Base-by-base conservation (phyloP, 1,140 invertebrate species). In the silkworm (Bombyx mori) region DNA sequence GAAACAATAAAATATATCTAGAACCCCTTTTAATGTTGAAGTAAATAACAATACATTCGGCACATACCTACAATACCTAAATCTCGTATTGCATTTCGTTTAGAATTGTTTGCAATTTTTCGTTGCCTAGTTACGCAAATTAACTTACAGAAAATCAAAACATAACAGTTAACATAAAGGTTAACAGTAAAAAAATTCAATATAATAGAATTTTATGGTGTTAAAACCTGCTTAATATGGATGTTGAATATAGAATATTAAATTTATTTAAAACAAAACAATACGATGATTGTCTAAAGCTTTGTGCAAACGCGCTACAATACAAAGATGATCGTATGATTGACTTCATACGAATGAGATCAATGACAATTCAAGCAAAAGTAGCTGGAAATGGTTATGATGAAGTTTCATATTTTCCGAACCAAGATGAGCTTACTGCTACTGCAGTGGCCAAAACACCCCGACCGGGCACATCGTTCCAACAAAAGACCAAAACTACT, bases 351-450 rank as follows among this genome's bases (percentile, higher is more conserved):
- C 71, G 74, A 49, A 84, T 85, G 78, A 69, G 84, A 8, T 75
- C 71, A 10, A 81, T 85, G 78, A 81, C 84, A 3, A 66, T 85
- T 51, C 78, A 78, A 50, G 79, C 81, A 2, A 87, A 87, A 62
- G 54, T 82, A 42, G 80, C 78, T 52, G 81, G 79, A 26, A 84
- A 85, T 70, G 78, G 75, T 6, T 87, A 87, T 44, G 84, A 87
- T 67, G 84, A 85, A 67, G 81, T 85, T 3, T 77, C 78, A 12
- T 85, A 82, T 62, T 77, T 68, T 43, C 64, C 73, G 9, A 66
- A 78, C 54, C 66, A 77, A 51, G 72, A 85, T 52, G 80, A 81
- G n/a, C 53, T 82, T 12, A 52, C 57, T n/a, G 61, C 66, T 18
- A 77, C 80, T 4, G 71, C 68, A 22, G 64, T 87, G 2, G 80